Base-by-base conservation (phyloP, 30 jellyfish, hydroid and myxozoan species). In the Calvadosia cruxmelitensis region DNA sequence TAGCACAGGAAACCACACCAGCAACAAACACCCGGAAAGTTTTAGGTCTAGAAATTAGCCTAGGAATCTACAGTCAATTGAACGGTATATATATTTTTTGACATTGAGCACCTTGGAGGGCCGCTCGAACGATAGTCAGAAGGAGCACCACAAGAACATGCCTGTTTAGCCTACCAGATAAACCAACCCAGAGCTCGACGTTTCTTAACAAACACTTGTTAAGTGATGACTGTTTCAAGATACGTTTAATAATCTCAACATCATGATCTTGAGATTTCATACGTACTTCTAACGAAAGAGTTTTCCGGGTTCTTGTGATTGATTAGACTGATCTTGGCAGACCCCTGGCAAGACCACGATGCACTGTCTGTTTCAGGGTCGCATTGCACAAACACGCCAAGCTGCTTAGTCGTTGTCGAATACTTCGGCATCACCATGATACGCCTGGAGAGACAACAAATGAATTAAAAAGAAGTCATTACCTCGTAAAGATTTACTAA, bases 341-440 rank as follows among this genome's bases (percentile, higher is more conserved):
- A 86, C 0, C 89, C 96, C 36, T 87, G 96, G 51, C 96, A 87
- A 34, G 96, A 87, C 96, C 96, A 87, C 3, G 96, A 87, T 0
- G 96, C 68, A 3, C 86, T 93, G 33, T 87, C 96, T 16, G 85
- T 86, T 28, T 70, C 93, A 29, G 96, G 96, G 26, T 88, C 80
- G 68, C 96, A 87, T 61, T 87, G 96, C 66, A 87, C 72, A 67
- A 87, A 87, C 26, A 87, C 50, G 13, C 96, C 96, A n/a, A 86
- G 78, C 50, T 81, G 73, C 62, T 87, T 87, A 50, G 76, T 42
- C 53, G 85, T 64, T 0, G 92, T 75, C 26, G 92, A 79, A 64
- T 69, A 79, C 50, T 93, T 62, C 53, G 96, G 96, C 96, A 87
- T 87, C 63, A 87, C 86, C 96, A 87, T 87, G 27, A 87, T 76